Conservation (phyloP, 2,888 invertebrate genomes). For the Sminthurides aquaticus region DNA sequence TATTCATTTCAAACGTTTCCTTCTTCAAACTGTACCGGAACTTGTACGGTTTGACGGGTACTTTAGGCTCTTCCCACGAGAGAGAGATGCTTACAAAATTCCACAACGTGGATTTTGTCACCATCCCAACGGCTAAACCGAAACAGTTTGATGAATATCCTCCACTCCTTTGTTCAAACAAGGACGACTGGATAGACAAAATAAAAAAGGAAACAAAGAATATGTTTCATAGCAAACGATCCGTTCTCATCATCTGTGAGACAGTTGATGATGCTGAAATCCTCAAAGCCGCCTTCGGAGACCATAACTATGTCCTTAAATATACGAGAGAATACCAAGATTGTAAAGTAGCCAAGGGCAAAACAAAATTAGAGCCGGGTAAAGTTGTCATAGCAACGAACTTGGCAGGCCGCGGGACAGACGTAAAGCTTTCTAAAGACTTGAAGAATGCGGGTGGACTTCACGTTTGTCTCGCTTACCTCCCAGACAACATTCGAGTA, state of each 20-base stretch:
- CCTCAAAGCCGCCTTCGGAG: background rate
- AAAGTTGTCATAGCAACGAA: constrained; percentile 47
- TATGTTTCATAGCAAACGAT: background rate
- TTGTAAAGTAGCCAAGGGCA: background rate
- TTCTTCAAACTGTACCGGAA: constrained; percentile 43
- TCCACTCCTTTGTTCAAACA: background rate
- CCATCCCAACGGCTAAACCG: constrained; percentile 45
- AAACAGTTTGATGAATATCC: constrained; percentile 18
- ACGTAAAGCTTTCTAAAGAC: constrained; percentile 44
- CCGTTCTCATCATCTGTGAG: constrained; percentile 11
- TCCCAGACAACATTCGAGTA: constrained; percentile 47
- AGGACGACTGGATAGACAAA: background rate
- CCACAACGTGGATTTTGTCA: constrained; percentile 44
- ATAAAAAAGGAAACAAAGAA: background rate
- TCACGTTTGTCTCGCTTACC: constrained; percentile 47
- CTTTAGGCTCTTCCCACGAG: constrained; percentile 46
- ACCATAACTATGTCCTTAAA: background rate
- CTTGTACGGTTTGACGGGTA: constrained; percentile 48
- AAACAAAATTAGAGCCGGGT: constrained; percentile 26
- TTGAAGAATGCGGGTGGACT: constrained; percentile 45
- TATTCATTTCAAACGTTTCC: constrained; percentile 47
- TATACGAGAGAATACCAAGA: constrained; percentile 9
- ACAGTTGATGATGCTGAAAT: background rate
- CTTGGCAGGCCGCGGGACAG: constrained; percentile 47
- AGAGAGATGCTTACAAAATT: constrained; percentile 44